Conservation (phyloP, 2,888 invertebrate species). For the Ecliptopera silaceata region DNA sequence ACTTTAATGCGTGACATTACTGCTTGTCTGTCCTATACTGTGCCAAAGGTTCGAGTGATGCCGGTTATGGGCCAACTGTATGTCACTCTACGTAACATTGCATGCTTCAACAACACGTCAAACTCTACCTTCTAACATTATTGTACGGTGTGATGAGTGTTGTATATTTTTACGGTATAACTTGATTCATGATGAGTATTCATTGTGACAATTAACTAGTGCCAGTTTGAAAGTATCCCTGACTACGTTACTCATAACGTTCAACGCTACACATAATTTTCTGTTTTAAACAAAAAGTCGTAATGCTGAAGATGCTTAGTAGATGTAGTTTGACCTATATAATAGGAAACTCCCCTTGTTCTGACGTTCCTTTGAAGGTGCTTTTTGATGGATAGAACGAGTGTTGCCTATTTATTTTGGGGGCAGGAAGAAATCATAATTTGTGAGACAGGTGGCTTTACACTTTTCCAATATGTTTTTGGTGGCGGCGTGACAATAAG, state of each 20-base stretch:
- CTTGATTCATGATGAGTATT: no score
- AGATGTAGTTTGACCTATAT: background rate
- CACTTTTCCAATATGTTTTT: background rate
- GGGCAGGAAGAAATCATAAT: slow-evolving; percentile 2
- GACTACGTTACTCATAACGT: background rate
- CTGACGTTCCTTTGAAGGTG: slow-evolving; percentile 23
- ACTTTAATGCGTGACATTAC: background rate
- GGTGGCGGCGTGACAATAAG: background rate
- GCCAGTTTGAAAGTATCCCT: background rate
- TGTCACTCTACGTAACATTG: background rate
- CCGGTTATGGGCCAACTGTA: slow-evolving; percentile 7
- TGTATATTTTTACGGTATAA: no score
- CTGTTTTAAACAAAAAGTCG: background rate
- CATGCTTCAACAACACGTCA: background rate
- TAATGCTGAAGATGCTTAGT: background rate
- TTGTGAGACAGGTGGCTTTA: slow-evolving; percentile 19
- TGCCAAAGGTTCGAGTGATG: slow-evolving; percentile 9
- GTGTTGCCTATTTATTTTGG: slow-evolving; percentile 17
- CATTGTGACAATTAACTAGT: no score
- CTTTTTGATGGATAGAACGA: slow-evolving; percentile 18
- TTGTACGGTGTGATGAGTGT: no score
- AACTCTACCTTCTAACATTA: background rate
- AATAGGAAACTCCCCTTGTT: background rate
- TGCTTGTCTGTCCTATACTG: background rate
- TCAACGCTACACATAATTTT: background rate